phyloP scores from a whole-genome alignment of 2,113 vertebrate genomes.

The Phainopepla nitens region DNA sequence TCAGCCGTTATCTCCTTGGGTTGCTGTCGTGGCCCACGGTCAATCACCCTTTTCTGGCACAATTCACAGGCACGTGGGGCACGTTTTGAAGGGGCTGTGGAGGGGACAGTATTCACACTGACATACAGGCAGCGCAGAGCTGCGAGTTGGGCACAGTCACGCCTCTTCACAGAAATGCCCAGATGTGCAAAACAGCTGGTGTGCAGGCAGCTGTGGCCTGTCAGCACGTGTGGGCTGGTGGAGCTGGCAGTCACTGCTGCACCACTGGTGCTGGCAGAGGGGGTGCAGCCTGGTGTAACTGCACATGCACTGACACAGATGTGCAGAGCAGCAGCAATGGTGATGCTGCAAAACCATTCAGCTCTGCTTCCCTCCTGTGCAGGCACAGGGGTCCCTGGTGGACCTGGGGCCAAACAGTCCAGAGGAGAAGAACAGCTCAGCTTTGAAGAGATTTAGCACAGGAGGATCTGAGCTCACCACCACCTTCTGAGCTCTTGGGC shows the following conservation, averaged over 20 bases:
- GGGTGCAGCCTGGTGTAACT: not conserved
- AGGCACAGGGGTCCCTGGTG: not conserved
- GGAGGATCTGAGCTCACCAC: not conserved
- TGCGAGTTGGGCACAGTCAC: not conserved
- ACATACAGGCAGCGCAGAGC: rapidly evolving
- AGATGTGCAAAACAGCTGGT: slow-evolving; percentile 13
- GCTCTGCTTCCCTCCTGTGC: not conserved
- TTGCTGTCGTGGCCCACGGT: not conserved
- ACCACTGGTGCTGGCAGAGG: not conserved
- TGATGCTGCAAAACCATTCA: not conserved
- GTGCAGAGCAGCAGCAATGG: not conserved
- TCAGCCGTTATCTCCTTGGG: not conserved
- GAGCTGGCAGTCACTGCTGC: not conserved
- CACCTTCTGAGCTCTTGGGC: not conserved
- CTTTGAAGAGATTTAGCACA: not conserved
- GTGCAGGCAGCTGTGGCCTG: not conserved
- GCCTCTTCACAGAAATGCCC: not conserved
- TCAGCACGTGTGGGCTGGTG: not conserved
- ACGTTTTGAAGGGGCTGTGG: not conserved
- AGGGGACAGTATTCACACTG: not conserved
- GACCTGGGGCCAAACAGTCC: not conserved
- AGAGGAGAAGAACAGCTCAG: not conserved
- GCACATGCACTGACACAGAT: not conserved
- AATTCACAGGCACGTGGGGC: not conserved
- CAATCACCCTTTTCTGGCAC: not conserved